Evolutionary conservation across 92 coral and sea anemone species (phyloP).

Genomic region (Diadumene lineata): DNA sequence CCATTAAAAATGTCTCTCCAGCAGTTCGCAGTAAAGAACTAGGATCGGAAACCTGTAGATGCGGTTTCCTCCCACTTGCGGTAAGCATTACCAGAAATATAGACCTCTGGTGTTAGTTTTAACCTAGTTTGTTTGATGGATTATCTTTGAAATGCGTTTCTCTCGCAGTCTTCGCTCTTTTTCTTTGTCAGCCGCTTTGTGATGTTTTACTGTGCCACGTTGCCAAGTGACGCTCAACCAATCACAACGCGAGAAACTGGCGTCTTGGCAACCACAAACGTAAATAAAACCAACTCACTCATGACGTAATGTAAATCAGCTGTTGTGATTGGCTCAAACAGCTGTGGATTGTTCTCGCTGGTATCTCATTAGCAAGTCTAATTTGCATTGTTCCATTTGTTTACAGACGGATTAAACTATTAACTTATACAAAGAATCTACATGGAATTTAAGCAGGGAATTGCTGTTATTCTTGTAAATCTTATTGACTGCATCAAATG

Average conservation of each 20-base stretch:
- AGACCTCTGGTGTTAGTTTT: slow-evolving; percentile 19
- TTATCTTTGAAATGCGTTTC: slow-evolving; percentile 34
- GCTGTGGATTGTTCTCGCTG: background rate
- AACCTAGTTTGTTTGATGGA: slow-evolving; percentile 40
- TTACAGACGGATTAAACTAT: background rate
- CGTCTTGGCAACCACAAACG: slow-evolving; percentile 97
- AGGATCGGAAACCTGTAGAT: slow-evolving; percentile 83
- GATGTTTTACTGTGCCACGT: slow-evolving; percentile 93
- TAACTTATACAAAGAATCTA: background rate
- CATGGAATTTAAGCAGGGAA: background rate
- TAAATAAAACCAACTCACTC: slow-evolving; percentile 77
- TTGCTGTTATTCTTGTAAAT: no score
- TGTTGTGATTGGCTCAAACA: slow-evolving; percentile 17
- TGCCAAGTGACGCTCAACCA: slow-evolving; percentile 93
- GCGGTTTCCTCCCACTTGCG: slow-evolving; percentile 85
- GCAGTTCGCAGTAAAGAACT: slow-evolving; percentile 72
- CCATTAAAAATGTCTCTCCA: slow-evolving; percentile 90
- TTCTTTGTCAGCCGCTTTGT: slow-evolving; percentile 90
- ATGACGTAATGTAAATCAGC: slow-evolving; percentile 27
- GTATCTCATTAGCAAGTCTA: slow-evolving; percentile 4
- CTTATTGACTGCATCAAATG: background rate
- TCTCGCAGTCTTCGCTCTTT: background rate
- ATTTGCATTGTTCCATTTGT: background rate
- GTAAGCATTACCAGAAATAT: slow-evolving; percentile 63
- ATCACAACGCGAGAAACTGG: slow-evolving; percentile 77